phyloP scores from a whole-genome alignment of 2,888 invertebrate species.

The Xestia rhomboidea region DNA sequence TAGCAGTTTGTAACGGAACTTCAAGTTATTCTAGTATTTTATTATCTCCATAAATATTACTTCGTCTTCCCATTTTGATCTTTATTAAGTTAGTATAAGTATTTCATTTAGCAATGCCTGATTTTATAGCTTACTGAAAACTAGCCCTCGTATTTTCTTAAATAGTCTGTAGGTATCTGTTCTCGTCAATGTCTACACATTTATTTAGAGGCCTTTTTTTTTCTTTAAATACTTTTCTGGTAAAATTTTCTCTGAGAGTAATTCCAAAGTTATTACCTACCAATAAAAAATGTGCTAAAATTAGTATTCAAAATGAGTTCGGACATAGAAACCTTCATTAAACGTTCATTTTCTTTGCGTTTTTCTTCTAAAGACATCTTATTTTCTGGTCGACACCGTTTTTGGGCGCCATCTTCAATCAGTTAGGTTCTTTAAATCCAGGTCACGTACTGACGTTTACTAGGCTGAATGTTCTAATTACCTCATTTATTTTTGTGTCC shows the following conservation, averaged over 20 bases:
- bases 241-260: neutral
- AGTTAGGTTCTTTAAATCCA: constrained; percentile 29
- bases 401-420: constrained; percentile 10
- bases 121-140: neutral
- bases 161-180: neutral
- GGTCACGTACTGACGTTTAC: constrained; percentile 39
- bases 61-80: neutral
- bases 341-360: constrained; percentile 8
- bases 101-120: neutral
- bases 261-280: neutral
- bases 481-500: constrained; percentile 29
- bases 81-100: neutral
- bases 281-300: constrained; percentile 13
- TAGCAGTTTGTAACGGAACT: neutral
- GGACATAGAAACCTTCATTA: constrained; percentile 41
- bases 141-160: too few relatives aligned
- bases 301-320: constrained; percentile 27
- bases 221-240: neutral
- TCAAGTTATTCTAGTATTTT: neutral
- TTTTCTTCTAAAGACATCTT: constrained; percentile 21
- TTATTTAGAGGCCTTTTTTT: neutral
- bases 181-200: neutral
- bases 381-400: constrained; percentile 6
- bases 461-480: constrained; percentile 7
- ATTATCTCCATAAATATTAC: neutral